Conservation (phyloP, 2,113 vertebrate species). For the Tapirus terrestris region DNA sequence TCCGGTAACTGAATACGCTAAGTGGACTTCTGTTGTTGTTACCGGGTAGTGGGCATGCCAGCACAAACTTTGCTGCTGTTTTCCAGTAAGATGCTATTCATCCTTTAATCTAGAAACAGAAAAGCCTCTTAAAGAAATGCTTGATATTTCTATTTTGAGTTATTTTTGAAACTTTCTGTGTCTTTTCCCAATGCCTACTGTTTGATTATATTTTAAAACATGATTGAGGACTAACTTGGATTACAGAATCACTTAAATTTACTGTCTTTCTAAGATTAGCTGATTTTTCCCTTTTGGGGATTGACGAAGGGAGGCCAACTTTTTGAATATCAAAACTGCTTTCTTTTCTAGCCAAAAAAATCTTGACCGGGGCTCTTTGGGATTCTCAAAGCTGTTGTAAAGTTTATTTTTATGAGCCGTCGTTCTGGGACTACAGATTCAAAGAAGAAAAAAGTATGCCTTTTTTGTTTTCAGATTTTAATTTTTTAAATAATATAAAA, state of each 20-base stretch:
- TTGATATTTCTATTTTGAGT: conserved; percentile 38
- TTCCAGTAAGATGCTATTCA: conserved; percentile 81
- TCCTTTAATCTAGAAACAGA: conserved; percentile 84
- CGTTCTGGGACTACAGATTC: conserved; percentile 46
- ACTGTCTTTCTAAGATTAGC: conserved; percentile 73
- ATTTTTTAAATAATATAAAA: conserved; percentile 46
- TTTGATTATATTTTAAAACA: conserved; percentile 65
- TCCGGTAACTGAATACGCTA: conserved; percentile 73
- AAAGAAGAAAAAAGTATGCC: conserved; percentile 11
- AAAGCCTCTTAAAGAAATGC: conserved; percentile 72
- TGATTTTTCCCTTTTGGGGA: conserved; percentile 61
- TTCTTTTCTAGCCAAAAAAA: conserved; percentile 74
- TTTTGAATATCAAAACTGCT: conserved; percentile 79
- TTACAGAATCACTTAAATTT: conserved; percentile 67
- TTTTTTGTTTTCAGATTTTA: conserved; percentile 32
- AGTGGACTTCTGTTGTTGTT: conserved; percentile 57
- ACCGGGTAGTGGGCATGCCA: conserved; percentile 74
- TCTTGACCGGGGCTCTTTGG: conserved; percentile 48
- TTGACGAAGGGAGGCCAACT: conserved; percentile 55
- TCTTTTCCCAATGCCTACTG: conserved; percentile 43
- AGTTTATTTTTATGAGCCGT: conserved; percentile 72
- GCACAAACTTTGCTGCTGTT: conserved; percentile 81
- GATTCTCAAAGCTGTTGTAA: conserved; percentile 73
- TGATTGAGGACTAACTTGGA: conserved; percentile 31
- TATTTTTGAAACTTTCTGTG: conserved; percentile 60